These are phyloP conservation scores for Lepidocyrtoides sp. DNA, from an alignment of 2,888 invertebrate genomes.

Conservation along the genomic window DNA sequence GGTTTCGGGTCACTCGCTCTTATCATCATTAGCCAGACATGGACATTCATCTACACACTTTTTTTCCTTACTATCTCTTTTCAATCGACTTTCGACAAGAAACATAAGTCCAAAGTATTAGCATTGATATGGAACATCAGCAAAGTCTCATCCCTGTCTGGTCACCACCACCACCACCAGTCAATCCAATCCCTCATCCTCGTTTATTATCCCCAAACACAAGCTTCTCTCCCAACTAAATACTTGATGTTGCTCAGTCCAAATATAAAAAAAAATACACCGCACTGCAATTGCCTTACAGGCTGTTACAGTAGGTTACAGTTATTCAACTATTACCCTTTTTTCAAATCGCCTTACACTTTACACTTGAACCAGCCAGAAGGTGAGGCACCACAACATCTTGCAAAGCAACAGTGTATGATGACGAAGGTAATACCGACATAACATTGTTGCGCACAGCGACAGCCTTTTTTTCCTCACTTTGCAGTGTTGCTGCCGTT, in stretches of 20 bases:
- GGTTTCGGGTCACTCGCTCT: slow-evolving; percentile 67
- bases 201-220: too few relatives aligned
- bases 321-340: too few relatives aligned
- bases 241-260: not conserved
- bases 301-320: not conserved
- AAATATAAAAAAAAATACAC: not conserved
- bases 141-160: not conserved
- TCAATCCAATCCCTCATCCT: too few relatives aligned
- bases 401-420: too few relatives aligned
- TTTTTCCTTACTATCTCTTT: not conserved
- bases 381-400: slow-evolving; percentile 34
- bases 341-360: not conserved
- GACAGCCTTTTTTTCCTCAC: too few relatives aligned
- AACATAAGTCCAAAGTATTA: not conserved
- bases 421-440: too few relatives aligned
- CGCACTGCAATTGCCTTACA: slow-evolving; percentile 13
- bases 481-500: too few relatives aligned
- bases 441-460: too few relatives aligned
- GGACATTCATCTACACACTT: not conserved
- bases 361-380: not conserved
- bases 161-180: not conserved
- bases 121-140: not conserved
- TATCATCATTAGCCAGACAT: slow-evolving; percentile 40
- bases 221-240: not conserved
- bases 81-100: slow-evolving; percentile 14